A percentile compares a stretch with the other conserved stretches of the same genome.
These are phyloP conservation scores for Fopius arisanus DNA, from an alignment of 1,140 invertebrate genomes.

Conservation along the genomic window DNA sequence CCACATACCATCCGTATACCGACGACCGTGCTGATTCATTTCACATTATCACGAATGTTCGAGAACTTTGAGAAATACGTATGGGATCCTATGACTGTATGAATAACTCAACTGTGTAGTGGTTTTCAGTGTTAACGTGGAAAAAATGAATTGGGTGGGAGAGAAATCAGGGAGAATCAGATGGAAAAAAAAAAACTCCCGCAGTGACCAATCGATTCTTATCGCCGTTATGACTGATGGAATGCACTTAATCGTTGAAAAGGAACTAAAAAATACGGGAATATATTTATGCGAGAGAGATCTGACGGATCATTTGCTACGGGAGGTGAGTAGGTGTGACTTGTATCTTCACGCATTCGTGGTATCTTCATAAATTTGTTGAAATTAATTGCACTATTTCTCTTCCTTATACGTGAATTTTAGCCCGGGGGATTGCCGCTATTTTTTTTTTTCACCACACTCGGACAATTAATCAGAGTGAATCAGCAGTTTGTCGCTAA, in stretches of 20 bases:
- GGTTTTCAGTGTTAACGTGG: neutral
- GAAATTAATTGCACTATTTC: neutral
- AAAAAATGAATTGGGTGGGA: neutral
- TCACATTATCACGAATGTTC: conserved; percentile 48
- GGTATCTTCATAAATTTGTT: conserved; percentile 3
- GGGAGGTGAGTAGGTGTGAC: neutral
- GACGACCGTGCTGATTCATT: conserved; percentile 55
- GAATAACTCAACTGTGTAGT: neutral
- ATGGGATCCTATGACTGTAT: neutral
- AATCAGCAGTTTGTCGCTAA: neutral
- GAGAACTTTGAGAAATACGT: conserved; percentile 8
- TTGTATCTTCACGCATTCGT: neutral
- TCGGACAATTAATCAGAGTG: too few relatives aligned
- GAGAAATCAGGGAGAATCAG: neutral
- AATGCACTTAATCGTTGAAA: conserved; percentile 7
- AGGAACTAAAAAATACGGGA: conserved; percentile 12
- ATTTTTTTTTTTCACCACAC: too few relatives aligned
- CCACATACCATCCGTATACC: conserved; percentile 41
- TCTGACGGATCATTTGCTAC: conserved; percentile 12
- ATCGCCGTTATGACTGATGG: conserved; percentile 21
- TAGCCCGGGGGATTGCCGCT: too few relatives aligned
- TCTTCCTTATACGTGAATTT: neutral
- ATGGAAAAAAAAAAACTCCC: conserved; percentile 14
- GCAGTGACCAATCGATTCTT: conserved; percentile 27
- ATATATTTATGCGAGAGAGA: neutral